Evolutionary conservation across 2,113 vertebrate species (phyloP).

Genomic region (Seriola aureovittata): DNA sequence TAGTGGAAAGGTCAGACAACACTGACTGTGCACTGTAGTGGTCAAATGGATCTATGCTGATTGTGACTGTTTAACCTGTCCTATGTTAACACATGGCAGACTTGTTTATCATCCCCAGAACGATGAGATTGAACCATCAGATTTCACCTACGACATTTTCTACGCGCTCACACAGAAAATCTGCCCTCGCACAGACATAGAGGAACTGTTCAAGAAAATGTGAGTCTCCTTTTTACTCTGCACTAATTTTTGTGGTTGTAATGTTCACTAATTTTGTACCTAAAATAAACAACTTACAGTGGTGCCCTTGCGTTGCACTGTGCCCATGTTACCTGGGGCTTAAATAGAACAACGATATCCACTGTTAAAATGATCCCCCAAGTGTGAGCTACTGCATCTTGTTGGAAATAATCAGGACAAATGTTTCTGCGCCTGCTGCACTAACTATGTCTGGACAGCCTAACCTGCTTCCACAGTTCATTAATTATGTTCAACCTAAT

Average conservation of each 20-base stretch:
- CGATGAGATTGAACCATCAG: constrained; percentile 95
- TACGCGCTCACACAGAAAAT: constrained; percentile 99
- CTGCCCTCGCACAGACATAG: constrained; percentile 97
- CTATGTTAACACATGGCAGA: not conserved
- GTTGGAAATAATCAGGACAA: constrained; percentile 57
- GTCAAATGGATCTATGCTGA: not conserved
- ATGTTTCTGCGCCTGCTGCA: constrained; percentile 87
- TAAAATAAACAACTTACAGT: constrained; percentile 9
- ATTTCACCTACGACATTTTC: constrained; percentile 98
- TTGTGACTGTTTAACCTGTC: not conserved
- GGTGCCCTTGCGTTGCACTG: not conserved
- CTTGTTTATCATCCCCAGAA: constrained; percentile 86
- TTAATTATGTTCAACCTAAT: constrained; percentile 89
- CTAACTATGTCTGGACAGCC: constrained; percentile 89
- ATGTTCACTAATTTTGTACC: not conserved
- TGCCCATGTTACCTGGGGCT: constrained; percentile 8
- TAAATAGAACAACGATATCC: not conserved
- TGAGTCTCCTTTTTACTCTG: constrained; percentile 81
- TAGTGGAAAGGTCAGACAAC: constrained; percentile 93
- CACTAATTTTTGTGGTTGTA: not conserved
- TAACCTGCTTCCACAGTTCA: constrained; percentile 89
- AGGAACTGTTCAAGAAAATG: constrained; percentile 98
- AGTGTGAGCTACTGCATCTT: constrained; percentile 43
- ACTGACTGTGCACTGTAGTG: too few species aligned
- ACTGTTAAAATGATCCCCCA: constrained; percentile 21